Conservation (phyloP, 1,140 invertebrate species). For the Hylaeus volcanicus region DNA sequence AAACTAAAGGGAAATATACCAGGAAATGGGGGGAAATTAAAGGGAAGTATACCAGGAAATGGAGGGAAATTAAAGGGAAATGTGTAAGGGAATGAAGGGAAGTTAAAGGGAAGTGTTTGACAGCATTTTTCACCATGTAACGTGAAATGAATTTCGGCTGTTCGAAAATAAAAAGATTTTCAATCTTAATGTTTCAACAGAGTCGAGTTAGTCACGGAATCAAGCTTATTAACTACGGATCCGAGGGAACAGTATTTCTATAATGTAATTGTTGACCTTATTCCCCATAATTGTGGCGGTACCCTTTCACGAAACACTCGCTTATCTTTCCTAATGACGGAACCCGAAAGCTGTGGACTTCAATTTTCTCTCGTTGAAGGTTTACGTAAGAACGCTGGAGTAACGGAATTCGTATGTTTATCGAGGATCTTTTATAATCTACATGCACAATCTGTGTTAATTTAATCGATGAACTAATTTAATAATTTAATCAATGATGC, state of each 20-base stretch:
- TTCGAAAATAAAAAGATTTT: too few species aligned
- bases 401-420: neutral
- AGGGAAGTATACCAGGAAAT: too few species aligned
- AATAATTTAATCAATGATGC: too few species aligned
- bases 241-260: neutral
- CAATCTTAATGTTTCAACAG: neutral
- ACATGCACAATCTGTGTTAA: too few species aligned
- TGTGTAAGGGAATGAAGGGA: too few species aligned
- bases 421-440: neutral
- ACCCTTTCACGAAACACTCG: slow-evolving; percentile 37
- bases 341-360: slow-evolving; percentile 17
- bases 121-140: too few species aligned
- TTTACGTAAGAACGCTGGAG: slow-evolving; percentile 35
- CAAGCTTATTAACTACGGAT: too few species aligned
- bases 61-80: too few species aligned
- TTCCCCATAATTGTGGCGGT: slow-evolving; percentile 38
- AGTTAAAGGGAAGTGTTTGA: too few species aligned
- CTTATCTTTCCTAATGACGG: neutral
- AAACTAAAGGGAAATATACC: too few species aligned
- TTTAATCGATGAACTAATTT: neutral
- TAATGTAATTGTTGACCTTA: slow-evolving; percentile 23
- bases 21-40: too few species aligned
- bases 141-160: too few species aligned
- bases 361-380: neutral
- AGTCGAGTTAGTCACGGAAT: neutral